Conservation (phyloP, 2,113 vertebrate species). For the Dipodomys ordii region DNA sequence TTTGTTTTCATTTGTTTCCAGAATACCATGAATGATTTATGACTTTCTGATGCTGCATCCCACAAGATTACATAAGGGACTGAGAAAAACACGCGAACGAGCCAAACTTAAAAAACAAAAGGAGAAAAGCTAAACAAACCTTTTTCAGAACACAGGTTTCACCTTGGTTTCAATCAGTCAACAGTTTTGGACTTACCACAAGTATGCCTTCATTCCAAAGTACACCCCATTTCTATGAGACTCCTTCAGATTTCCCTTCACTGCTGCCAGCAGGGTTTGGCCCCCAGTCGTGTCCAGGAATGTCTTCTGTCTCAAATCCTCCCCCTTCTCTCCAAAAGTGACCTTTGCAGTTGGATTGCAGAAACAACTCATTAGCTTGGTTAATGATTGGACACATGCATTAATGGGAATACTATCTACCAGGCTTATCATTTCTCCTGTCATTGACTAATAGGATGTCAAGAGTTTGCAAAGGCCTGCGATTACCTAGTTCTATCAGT, state of each 20-base stretch:
- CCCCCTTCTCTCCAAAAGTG: slow-evolving; percentile 21
- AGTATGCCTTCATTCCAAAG: neutral
- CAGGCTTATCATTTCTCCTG: slow-evolving; percentile 43
- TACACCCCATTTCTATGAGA: neutral
- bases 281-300: neutral
- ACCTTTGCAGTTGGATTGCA: slow-evolving; percentile 64
- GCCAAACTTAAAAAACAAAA: slow-evolving; percentile 59
- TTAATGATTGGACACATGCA: slow-evolving; percentile 64
- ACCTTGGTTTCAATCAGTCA: neutral
- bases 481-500: neutral
- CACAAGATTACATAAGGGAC: slow-evolving; percentile 71
- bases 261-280: neutral
- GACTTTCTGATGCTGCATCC: slow-evolving; percentile 41
- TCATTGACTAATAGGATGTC: slow-evolving; percentile 2
- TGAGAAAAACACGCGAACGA: slow-evolving; percentile 67
- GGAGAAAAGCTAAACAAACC: slow-evolving; percentile 9
- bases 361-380: slow-evolving; percentile 55
- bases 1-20: neutral
- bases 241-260: neutral
- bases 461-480: neutral
- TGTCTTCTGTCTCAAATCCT: neutral
- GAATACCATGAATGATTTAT: slow-evolving; percentile 68
- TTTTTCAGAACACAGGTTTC: slow-evolving; percentile 61
- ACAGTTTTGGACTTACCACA: slow-evolving; percentile 42
- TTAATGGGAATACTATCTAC: neutral